Base-by-base conservation (phyloP, 2,113 vertebrate genomes). In the Mirounga angustirostris region DNA sequence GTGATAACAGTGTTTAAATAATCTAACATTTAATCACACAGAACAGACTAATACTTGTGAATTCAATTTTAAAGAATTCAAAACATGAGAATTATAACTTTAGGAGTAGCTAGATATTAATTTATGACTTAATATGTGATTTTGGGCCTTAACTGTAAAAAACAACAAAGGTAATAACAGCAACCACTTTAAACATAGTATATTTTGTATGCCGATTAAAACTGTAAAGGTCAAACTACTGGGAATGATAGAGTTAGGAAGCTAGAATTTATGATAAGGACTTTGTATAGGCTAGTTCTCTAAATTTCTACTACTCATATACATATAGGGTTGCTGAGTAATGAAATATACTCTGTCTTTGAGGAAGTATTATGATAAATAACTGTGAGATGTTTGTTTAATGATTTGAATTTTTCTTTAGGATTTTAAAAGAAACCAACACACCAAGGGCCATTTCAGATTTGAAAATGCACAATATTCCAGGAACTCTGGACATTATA, bases 391-490 rank as follows among this genome's bases (percentile, higher is more conserved):
- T 95, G 1, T 89, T 96, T 83, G 56, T 52, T 90, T 92, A 91
- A 40, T 84, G 22, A 91, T 83, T 71, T 95, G 61, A 71, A 63
- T 54, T 84, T 94, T 92, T 65, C 10, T 87, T 93, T 76, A 67
- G 11, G 19, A 26, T 91, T 88, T 50, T 78, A 76, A 86, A 65
- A 36, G 16, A 80, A 69, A 46, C 12, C 58, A 95, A 61, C 14
- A n/a, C 52, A 61, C 0, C 6, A 95, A 76, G 7, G 81, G 7
- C 1, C 15, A 69, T 80, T 96, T 95, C 3, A 67, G 46, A 28
- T 74, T 89, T 46, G 5, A 85, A 93, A 95, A 50, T 83, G 36
- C 56, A 56, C 13, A 36, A 19, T 86, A 59, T 95, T 71, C 11
- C 1, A 14, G 43, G 40, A 79, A 85, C 28, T 87, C 16, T 94